Base-by-base conservation (phyloP, 1,140 invertebrate genomes). In the Hyphantria cunea region DNA sequence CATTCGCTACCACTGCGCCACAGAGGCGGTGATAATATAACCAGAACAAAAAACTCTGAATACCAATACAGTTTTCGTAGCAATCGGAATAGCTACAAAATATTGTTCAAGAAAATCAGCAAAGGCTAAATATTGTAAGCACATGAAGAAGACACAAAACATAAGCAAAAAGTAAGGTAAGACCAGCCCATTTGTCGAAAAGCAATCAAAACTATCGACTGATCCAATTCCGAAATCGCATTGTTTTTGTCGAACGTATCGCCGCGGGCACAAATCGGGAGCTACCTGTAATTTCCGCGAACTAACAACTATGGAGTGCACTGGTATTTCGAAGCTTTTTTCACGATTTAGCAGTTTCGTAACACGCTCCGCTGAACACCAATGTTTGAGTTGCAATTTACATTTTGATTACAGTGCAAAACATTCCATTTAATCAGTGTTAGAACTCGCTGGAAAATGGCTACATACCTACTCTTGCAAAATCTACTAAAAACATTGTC, bases 161-260 rank as follows among this genome's bases (percentile, higher is more conserved):
- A 25, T 25, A 25, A 25, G 17, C 17, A 25, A 25, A 25, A 25
- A 25, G 17, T 25, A 25, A 25, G 17, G 17, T 25, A 25, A 25
- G 17, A 25, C 17, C 17, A 25, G 32, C 41, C 66, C 72, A 78
- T 80, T 72, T 79, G 69, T 66, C 48, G 52, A 68, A 70, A 81
- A 84, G 69, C 74, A 80, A 84, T 84, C 80, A 80, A 75, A 81
- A 81, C 70, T 82, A 79, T 80, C 64, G 72, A 78, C 66, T 72
- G 74, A 74, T 75, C 69, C 72, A 73, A 78, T 81, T 73, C 70
- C 73, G 70, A 81, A 80, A 76, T 77, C 70, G 70, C 59, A 56
- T 80, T 74, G 76, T 74, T 80, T 74, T 74, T 39, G 41, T n/a
- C 66, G 31, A 73, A 48, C 53, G 63, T 71, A 74, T 70, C 58